Evolutionary conservation across 2,888 invertebrate species (phyloP), one percentile per base, ranked within the genome.

Genomic region (Temnothorax ravouxi): DNA sequence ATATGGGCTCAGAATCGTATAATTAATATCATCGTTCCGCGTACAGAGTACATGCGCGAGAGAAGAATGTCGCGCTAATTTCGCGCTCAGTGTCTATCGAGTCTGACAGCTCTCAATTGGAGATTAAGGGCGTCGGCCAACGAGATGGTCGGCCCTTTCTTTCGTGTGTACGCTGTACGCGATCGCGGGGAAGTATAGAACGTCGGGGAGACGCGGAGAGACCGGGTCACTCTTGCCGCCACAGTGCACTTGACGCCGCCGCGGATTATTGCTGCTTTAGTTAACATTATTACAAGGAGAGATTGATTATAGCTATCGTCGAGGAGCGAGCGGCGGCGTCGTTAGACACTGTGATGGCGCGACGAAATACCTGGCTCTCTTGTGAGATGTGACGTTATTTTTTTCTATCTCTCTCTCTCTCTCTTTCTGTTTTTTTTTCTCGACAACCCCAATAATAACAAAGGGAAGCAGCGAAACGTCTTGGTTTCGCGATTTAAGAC

Each of bases 251-350:
- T 77, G 72, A 83, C 80, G 83, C 83, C 50, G 75, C 34, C 15
- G 67, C 59, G 59, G 80, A 88, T 88, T 88, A 88, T 89, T 88
- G 88, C 89, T 87, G 88, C 84, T 86, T 89, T 89, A 75, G 74
- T 86, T 88, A 89, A 89, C 72, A 66, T 86, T 83, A 83, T 86
- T 88, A 82, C 56, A 50, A 75, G 72, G 82, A 74, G 86, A 61
- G 41, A 47, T 74, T 77, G 82, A 85, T 89, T 89, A 86, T 86
- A 85, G 82, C 86, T 86, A 85, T 83, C 80, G 50, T 87, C 47
- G 80, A 86, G 83, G 88, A 84, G 84, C 84, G 38, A 72, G 25
- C 67, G 44, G 56, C 82, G 54, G 50, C 52, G 83, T 84, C 66
- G 69, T 47, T 54, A 25, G 67, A 81, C 62, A 86, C 56, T 59